A percentile compares a stretch with the other conserved stretches of the same genome.
phyloP scores from a whole-genome alignment of 35 echinoderm and acorn worm species.

The Ophioderma brevispina region DNA sequence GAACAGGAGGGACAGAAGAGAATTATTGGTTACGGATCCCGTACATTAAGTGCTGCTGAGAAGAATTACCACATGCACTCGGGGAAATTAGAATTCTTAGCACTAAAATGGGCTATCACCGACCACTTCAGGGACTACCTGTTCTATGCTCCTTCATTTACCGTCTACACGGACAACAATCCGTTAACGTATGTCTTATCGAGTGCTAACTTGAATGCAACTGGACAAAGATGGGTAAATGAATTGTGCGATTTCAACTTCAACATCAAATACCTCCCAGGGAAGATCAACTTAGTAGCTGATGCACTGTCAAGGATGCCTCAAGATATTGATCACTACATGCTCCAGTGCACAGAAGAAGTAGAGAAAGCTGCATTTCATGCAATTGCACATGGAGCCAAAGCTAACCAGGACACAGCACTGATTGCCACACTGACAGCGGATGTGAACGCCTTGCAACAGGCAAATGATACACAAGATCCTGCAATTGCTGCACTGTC shows the following conservation, averaged over 20 bases:
- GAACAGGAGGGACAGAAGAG: constrained; percentile 13
- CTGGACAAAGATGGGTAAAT: constrained; percentile 22
- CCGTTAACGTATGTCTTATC: constrained; percentile 37
- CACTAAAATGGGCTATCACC: constrained; percentile 62
- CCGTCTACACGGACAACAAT: too few species aligned
- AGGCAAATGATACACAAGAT: not conserved
- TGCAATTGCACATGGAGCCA: not conserved
- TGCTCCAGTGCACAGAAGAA: constrained; percentile 10
- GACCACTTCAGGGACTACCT: too few species aligned
- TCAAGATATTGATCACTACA: constrained; percentile 14
- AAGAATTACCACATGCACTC: too few species aligned
- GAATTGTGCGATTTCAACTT: constrained; percentile 35
- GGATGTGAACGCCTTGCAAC: not conserved
- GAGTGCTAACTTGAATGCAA: constrained; percentile 23
- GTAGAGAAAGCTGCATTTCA: not conserved
- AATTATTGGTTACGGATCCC: constrained; percentile 39
- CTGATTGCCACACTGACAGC: not conserved
- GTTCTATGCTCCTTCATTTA: too few species aligned
- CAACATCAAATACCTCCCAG: constrained; percentile 16
- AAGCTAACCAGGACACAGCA: not conserved
- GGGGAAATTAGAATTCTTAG: constrained; percentile 62
- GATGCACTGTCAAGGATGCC: constrained; percentile 33
- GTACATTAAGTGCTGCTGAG: constrained; percentile 41
- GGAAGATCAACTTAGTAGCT: constrained; percentile 24
- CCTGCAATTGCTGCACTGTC: not conserved